Base-by-base conservation (phyloP, 2,888 invertebrate genomes). In the Latrodectus hesperus region DNA sequence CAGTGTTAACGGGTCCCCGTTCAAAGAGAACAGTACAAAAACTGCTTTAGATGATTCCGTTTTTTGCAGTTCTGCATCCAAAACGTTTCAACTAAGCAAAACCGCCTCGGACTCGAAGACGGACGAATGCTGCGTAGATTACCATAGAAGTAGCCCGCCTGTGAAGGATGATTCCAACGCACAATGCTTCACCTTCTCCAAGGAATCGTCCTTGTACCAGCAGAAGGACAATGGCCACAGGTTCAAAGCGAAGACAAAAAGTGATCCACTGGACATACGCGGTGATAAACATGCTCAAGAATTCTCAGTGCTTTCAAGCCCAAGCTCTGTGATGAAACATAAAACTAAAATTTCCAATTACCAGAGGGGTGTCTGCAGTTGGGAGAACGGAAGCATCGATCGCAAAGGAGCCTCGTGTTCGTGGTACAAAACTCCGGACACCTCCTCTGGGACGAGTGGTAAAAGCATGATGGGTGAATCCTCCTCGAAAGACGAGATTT, bases 221-320 rank as follows among this genome's bases (percentile, higher is more conserved):
- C n/a, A 68, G n/a, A 38, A 74, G 6, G 9, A 49, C 22, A 68
- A 80, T 22, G 72, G 71, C 10, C 81, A 76, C 55, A 51, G 77
- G 71, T 86, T 52, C 76, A 86, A 86, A 67, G 86, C 86, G n/a
- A 86, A 86, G 49, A 86, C 86, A 38, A 86, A 81, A 76, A 86
- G 86, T 75, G 86, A 86, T 68, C 86, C 86, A 6, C 65, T 86
- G 49, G 86, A 86, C 49, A 81, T 76, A 55, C 81, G 86, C 38
- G 71, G 81, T 65, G 86, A 86, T 72, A 86, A 77, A 72, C 49
- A 67, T 76, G 76, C 81, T 76, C 86, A 81, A 77, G 86, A 86
- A 71, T 81, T 74, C 51, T 76, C 86, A 17, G 72, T 86, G 17
- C 76, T 86, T 49, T 86, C 86, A 51, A 86, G 86, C 81, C 86